Evolutionary conservation across 2,888 invertebrate species (phyloP).

Genomic region (Vannuccia rotundouncinata): DNA sequence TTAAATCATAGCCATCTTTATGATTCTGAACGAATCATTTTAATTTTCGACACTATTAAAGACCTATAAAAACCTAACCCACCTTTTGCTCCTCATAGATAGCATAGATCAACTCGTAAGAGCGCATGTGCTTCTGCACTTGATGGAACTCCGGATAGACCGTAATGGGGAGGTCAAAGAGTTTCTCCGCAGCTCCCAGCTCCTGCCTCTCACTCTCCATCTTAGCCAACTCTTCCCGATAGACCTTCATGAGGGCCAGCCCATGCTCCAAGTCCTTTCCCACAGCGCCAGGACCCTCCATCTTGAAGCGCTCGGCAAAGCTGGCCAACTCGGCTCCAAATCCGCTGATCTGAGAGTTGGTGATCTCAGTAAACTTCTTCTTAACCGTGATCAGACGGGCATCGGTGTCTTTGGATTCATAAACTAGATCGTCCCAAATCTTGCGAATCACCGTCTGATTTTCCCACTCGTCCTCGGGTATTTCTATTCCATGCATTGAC

Average conservation of each 20-base stretch:
- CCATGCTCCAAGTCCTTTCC: slow-evolving; percentile 72
- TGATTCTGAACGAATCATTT: too few relatives aligned
- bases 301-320: slow-evolving; percentile 69
- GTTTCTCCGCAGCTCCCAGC: slow-evolving; percentile 69
- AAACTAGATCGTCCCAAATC: slow-evolving; percentile 54
- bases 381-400: slow-evolving; percentile 65
- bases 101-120: slow-evolving; percentile 68
- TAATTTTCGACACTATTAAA: too few relatives aligned
- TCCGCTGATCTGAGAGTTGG: slow-evolving; percentile 67
- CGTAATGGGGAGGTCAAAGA: slow-evolving; percentile 77
- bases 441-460: slow-evolving; percentile 47
- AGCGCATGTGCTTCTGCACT: slow-evolving; percentile 58
- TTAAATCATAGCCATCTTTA: too few relatives aligned
- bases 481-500: slow-evolving; percentile 27
- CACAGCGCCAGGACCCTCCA: slow-evolving; percentile 72
- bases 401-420: slow-evolving; percentile 56
- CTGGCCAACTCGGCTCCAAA: slow-evolving; percentile 63
- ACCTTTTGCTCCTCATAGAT: slow-evolving; percentile 71
- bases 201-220: slow-evolving; percentile 64
- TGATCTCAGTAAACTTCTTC: slow-evolving; percentile 74
- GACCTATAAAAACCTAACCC: too few relatives aligned
- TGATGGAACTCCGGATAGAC: slow-evolving; percentile 70
- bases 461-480: slow-evolving; percentile 50
- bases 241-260: slow-evolving; percentile 53
- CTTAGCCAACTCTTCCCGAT: slow-evolving; percentile 63